A percentile compares a stretch with the other conserved stretches of the same genome.
phyloP scores from a whole-genome alignment of 2,113 vertebrate species.

The Lagopus leucura region DNA sequence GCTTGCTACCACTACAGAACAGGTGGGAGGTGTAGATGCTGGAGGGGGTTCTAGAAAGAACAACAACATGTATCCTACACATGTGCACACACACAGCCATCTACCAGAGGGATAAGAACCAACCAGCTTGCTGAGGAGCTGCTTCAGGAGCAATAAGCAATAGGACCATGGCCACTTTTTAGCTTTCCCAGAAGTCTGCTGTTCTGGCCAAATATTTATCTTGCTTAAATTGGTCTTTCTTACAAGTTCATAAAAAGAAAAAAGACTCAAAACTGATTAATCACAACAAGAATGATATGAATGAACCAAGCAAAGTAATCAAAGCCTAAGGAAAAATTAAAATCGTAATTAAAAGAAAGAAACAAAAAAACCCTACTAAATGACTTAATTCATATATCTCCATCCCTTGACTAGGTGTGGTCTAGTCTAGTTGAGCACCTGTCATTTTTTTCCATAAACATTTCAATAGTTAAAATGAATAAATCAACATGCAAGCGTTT shows the following conservation, averaged over 20 bases:
- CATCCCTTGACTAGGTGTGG: neutral
- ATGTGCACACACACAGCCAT: neutral
- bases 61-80: neutral
- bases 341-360: too few relatives aligned
- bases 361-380: neutral
- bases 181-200: neutral
- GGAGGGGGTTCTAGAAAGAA: neutral
- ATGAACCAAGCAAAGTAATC: neutral
- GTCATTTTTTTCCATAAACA: neutral
- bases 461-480: neutral
- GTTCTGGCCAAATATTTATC: neutral
- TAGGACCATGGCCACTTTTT: neutral
- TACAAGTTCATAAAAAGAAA: neutral
- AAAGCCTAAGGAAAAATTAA: neutral
- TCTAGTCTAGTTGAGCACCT: neutral
- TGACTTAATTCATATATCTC: neutral
- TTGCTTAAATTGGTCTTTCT: neutral
- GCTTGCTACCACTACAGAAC: neutral
- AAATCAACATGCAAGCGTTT: neutral
- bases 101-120: neutral
- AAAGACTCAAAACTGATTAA: neutral
- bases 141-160: neutral
- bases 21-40: neutral
- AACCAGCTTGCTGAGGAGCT: neutral
- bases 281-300: neutral